A percentile compares a stretch with the other conserved stretches of the same genome.
These are phyloP conservation scores for Cheilosia grossa DNA, from an alignment of 2,888 invertebrate genomes.

Conservation along the genomic window DNA sequence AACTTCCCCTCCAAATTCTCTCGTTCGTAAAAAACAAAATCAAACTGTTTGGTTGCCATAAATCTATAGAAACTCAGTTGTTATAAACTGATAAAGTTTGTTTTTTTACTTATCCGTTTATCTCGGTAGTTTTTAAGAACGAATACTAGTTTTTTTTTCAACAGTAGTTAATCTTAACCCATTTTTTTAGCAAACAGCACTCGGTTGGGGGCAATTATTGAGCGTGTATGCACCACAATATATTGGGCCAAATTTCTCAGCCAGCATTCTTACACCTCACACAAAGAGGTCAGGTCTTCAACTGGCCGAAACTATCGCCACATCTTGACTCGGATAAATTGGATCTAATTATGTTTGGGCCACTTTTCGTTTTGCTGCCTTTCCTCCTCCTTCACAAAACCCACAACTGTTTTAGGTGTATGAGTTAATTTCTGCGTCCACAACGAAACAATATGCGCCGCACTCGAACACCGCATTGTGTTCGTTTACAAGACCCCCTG, in stretches of 20 bases:
- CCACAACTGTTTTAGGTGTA: neutral
- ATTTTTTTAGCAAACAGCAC: too few species aligned
- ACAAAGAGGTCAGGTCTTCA: slow-evolving; percentile 54
- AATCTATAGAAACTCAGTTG: too few species aligned
- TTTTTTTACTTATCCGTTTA: too few species aligned
- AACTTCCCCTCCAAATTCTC: too few species aligned
- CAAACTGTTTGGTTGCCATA: too few species aligned
- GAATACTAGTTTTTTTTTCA: too few species aligned
- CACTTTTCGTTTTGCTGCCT: slow-evolving; percentile 33
- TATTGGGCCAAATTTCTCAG: slow-evolving; percentile 46
- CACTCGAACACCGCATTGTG: slow-evolving; percentile 26
- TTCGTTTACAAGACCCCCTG: slow-evolving; percentile 46
- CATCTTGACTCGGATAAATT: slow-evolving; percentile 72
- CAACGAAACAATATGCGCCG: slow-evolving; percentile 45
- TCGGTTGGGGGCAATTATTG: too few species aligned
- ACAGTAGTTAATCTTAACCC: too few species aligned
- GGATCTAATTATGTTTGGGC: slow-evolving; percentile 63
- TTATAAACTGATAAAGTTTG: too few species aligned
- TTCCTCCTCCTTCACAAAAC: neutral
- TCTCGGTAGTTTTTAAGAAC: too few species aligned
- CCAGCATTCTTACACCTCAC: slow-evolving; percentile 53
- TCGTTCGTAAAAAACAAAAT: too few species aligned
- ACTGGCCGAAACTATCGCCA: slow-evolving; percentile 61
- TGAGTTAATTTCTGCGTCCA: slow-evolving; percentile 19
- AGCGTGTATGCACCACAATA: neutral